Base-by-base conservation (phyloP, 2,888 invertebrate species). In the Pandemis cinnamomeana region DNA sequence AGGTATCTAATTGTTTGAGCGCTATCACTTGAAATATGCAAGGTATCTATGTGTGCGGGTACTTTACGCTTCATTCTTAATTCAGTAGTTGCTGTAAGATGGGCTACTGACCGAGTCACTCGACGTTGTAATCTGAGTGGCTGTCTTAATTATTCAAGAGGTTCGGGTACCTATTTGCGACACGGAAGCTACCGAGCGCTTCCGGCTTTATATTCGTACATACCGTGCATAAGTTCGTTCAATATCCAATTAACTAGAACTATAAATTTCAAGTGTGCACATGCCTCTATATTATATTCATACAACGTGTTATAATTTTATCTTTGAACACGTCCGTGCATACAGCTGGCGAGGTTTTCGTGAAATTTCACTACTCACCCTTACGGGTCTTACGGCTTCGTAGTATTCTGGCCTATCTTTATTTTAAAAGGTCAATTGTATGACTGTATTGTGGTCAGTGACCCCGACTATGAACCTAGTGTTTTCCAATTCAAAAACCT, bases 91-190 rank as follows among this genome's bases (percentile, higher is more conserved):
- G 36, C 36, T 67, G 44, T 41, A 53, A 51, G 36, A 67, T 53
- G 53, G 20, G 7, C 64, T 8, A 27, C 53, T 67, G 67, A 67
- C 67, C 67, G 51, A 67, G 67, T 11, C 53, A 53, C 41, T 67
- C 67, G 51, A 53, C 51, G 67, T 67, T 67, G 67, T 67, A 67
- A 67, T 67, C 51, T 53, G 67, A 67, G 67, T 67, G 67, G 53
- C 41, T 36, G 41, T 53, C 20, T 67, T 67, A 53, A 67, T 67
- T 67, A 67, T 67, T 53, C 67, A 67, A n/a, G n/a, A n/a, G 13
- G 53, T 36, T 67, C 11, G n/a, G 41, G 41, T 67, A 51, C 67
- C 67, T 53, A 67, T 67, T 53, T 53, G 51, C n/a, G 41, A 53
- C 41, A 10, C 41, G 51, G 41, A 53, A 67, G 67, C 67, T 36